These are phyloP conservation scores for Sebastes itinus DNA, from an alignment of 2,797 vertebrate species.

Conservation along the genomic window DNA sequence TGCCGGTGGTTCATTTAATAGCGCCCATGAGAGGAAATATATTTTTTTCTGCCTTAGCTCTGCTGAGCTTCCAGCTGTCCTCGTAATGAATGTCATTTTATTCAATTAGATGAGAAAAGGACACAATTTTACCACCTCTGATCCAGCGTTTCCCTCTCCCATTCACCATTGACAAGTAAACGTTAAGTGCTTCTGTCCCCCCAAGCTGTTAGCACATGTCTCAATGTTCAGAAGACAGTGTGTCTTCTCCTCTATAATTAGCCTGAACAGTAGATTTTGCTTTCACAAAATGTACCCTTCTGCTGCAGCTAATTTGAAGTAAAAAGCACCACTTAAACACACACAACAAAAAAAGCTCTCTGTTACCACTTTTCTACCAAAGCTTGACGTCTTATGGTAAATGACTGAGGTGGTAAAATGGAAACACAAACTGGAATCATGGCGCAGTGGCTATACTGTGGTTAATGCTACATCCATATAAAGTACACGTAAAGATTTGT, in stretches of 20 bases:
- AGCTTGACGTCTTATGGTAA: not conserved
- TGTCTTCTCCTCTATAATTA: constrained; percentile 10
- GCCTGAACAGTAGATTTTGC: not conserved
- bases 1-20: not conserved
- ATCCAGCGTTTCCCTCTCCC: not conserved
- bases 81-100: not conserved
- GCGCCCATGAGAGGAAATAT: not conserved
- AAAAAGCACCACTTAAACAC: not conserved
- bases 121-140: not conserved
- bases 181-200: not conserved
- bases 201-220: not conserved
- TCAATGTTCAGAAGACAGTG: not conserved
- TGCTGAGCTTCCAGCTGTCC: not conserved
- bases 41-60: not conserved
- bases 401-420: not conserved
- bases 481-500: not conserved
- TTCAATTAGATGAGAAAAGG: constrained; percentile 6
- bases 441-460: not conserved
- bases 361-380: not conserved
- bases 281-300: constrained; percentile 9
- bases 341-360: not conserved
- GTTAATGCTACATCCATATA: not conserved
- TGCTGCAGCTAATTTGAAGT: constrained; percentile 5
- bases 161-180: constrained; percentile 7
- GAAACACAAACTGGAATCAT: not conserved